Base-by-base conservation (phyloP, 2,888 invertebrate species). In the Malacosoma neustria region DNA sequence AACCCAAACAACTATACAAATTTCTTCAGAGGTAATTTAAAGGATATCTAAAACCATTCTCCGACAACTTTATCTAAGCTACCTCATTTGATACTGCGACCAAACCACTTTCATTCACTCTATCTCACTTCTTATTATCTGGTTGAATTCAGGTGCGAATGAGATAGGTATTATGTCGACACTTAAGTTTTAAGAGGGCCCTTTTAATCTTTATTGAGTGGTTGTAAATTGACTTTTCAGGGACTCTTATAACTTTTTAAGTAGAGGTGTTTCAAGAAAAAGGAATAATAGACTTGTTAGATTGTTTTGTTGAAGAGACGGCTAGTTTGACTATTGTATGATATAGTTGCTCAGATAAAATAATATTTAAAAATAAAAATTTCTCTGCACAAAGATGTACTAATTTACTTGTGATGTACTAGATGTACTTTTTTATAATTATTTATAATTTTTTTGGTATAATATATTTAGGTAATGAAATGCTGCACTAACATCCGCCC, bases 151-250 rank as follows among this genome's bases (percentile, higher is more conserved):
- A 54, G 43, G 59, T 43, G 45, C 32, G 47, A 59, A 46, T 35
- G 61, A 58, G 66, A 63, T 31, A 22, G 50, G 37, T 37, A 51
- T 54, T 61, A 64, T 57, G 68, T 57, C 58, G 58, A 62, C 56
- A 64, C 64, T 68, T 63, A 61, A 64, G 59, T 55, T 57, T 58
- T 51, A 61, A 57, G 55, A 55, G 52, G 49, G 45, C 48, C 57
- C 61, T 57, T 60, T 61, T 69, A 64, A 71, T 66, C 61, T 58
- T 60, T 62, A 65, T 65, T 61, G 64, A 66, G 66, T 60, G 57
- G 49, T 55, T 54, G 58, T 67, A 69, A 66, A 69, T 71, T 64
- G 61, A 64, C 66, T 63, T 60, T 50, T 47, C 32, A 22, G 44
- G 38, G 42, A 37, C 45, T 43, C 40, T 51, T 45, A 46, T 39